These are phyloP conservation scores for Anguilla obscura DNA, from an alignment of 2,797 vertebrate genomes.

Conservation along the genomic window DNA sequence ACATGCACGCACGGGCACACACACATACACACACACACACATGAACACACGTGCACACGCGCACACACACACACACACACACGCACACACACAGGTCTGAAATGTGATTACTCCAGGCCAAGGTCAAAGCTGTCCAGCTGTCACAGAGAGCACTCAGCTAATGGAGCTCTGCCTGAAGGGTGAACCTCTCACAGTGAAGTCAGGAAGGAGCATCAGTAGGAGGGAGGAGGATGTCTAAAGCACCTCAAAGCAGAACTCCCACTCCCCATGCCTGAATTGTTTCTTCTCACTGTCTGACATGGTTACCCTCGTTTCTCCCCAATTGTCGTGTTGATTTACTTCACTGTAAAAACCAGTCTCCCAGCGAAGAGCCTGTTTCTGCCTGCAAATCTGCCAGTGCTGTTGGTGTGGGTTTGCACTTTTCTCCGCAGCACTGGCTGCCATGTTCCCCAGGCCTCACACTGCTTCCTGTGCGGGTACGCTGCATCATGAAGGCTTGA, in stretches of 20 bases:
- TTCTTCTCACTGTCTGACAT: neutral
- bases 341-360: neutral
- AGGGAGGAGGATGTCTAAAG: neutral
- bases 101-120: neutral
- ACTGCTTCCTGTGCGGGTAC: neutral
- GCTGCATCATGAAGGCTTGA: neutral
- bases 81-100: neutral
- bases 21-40: neutral
- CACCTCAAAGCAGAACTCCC: neutral
- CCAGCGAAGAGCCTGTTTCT: neutral
- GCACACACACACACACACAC: neutral
- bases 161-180: neutral
- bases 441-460: neutral
- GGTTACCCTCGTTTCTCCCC: neutral
- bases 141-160: conserved; percentile 1
- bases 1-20: neutral
- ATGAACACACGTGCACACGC: neutral
- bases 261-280: neutral
- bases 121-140: neutral
- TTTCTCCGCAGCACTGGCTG: neutral
- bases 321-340: neutral
- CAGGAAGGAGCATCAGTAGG: neutral
- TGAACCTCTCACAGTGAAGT: neutral
- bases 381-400: neutral
- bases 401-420: neutral